phyloP scores from a whole-genome alignment of 1,140 invertebrate genomes.

The Caerostris darwini region DNA sequence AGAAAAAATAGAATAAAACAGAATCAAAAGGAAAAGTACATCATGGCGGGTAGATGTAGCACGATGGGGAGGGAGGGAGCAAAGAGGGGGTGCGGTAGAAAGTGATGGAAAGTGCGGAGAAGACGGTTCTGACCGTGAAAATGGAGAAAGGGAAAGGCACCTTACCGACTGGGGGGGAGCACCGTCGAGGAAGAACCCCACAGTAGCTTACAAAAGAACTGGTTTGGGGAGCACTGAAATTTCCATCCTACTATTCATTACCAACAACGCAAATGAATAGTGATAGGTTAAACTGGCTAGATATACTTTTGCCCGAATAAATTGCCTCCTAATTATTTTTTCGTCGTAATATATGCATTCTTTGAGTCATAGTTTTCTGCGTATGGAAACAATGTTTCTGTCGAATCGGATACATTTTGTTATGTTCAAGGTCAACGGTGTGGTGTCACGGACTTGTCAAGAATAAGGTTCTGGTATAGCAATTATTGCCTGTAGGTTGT shows the following conservation, averaged over 20 bases:
- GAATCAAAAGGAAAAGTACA: not conserved
- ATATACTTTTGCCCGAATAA: no score
- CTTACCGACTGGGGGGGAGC: not conserved
- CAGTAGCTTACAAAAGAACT: constrained; percentile 17
- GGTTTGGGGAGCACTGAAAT: not conserved
- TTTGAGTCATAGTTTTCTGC: no score
- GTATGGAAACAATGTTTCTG: no score
- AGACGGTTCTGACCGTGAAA: constrained; percentile 38
- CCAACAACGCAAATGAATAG: not conserved
- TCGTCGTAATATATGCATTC: no score
- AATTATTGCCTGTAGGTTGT: no score
- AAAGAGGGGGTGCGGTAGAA: not conserved
- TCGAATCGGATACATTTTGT: no score
- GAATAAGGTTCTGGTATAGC: no score
- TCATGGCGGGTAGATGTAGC: constrained; percentile 21
- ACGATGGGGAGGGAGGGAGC: not conserved
- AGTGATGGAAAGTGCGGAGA: constrained; percentile 35
- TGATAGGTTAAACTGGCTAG: not conserved
- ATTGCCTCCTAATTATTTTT: no score
- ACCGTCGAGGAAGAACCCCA: not conserved
- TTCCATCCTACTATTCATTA: not conserved
- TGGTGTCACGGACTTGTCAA: no score
- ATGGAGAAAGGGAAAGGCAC: not conserved
- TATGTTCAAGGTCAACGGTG: no score
- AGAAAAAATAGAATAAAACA: not conserved